A percentile compares a stretch with the other conserved stretches of the same genome.
Conservation (phyloP, 64 coral and sea anemone genomes). For the Trachythela sp. region DNA sequence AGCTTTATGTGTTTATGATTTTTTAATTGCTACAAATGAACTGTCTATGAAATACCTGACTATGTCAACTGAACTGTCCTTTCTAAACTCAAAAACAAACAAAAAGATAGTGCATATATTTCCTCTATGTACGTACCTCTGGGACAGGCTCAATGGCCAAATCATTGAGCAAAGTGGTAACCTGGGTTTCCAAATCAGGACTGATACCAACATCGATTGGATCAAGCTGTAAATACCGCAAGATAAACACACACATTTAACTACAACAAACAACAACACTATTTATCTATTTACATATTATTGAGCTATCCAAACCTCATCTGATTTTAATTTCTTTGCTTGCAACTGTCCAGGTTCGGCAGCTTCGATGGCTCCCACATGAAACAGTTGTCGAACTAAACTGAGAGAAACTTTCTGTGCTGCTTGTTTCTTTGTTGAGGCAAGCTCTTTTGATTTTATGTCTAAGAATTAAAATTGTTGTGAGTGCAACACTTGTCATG, state of each 20-base stretch:
- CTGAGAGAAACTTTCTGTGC: slow-evolving; percentile 87
- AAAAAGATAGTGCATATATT: too few species aligned
- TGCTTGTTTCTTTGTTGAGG: slow-evolving; percentile 94
- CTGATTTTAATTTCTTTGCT: slow-evolving; percentile 80
- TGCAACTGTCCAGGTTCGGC: slow-evolving; percentile 88
- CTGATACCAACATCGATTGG: slow-evolving; percentile 90
- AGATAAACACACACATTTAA: neutral
- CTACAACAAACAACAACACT: too few species aligned
- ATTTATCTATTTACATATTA: too few species aligned
- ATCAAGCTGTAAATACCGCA: slow-evolving; percentile 55
- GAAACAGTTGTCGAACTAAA: slow-evolving; percentile 91
- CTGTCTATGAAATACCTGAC: too few species aligned
- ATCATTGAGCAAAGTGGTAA: slow-evolving; percentile 61
- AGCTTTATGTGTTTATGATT: too few species aligned
- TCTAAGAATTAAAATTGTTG: neutral
- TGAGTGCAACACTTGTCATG: neutral
- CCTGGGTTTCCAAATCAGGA: slow-evolving; percentile 74
- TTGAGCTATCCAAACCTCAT: slow-evolving; percentile 95
- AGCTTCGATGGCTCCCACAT: slow-evolving; percentile 86
- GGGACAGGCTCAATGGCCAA: slow-evolving; percentile 77
- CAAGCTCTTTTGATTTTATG: slow-evolving; percentile 61
- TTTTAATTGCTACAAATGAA: too few species aligned
- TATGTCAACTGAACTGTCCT: too few species aligned
- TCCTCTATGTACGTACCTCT: too few species aligned
- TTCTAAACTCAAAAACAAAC: too few species aligned